Evolutionary conservation across 2,113 vertebrate species (phyloP), one percentile per base, ranked within the genome.

Genomic region (Nannospalax galili): DNA sequence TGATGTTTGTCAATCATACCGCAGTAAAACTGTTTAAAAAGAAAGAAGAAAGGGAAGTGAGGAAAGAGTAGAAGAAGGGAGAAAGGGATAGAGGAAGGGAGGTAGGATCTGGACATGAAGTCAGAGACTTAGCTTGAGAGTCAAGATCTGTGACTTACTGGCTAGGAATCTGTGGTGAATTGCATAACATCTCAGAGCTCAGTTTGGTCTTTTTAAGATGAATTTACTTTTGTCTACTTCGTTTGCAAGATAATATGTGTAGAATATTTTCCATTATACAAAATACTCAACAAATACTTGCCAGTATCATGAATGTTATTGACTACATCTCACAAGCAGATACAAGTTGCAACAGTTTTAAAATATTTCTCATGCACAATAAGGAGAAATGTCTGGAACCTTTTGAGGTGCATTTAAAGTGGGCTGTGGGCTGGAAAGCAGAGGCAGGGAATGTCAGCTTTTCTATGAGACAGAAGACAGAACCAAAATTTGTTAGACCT

Each of bases 401-500:
- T 48, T 95, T 88, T 62, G 90, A 89, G 75, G 52, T 95, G 48
- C 58, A 84, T 35, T 94, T 75, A 35, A 17, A 22, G 1, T 65
- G 32, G 26, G 1, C 35, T 16, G 1, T 14, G 35, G 26, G 5
- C 3, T 81, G 19, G 42, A 72, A 20, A 16, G 58, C 60, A 77
- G 91, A 7, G 67, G 42, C 65, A 67, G 95, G 88, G 40, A 95
- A 28, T 67, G 5, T 7, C 65, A 30, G 26, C 65, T 58, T 58
- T 72, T 85, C 64, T 79, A 8, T 12, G n/a, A 84, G 45, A 15
- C 32, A 14, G 69, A 56, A 32, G 0, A 78, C 48, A 92, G 75
- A 86, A 87, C 75, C 58, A 65, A 93, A 96, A 37, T 95, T 30
- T 94, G 52, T 56, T 77, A 88, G 69, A 70, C 60, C 8, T 3